Evolutionary conservation across 2,113 vertebrate species (phyloP), one percentile per base, ranked within the genome.

Genomic region (Paralichthys olivaceus): DNA sequence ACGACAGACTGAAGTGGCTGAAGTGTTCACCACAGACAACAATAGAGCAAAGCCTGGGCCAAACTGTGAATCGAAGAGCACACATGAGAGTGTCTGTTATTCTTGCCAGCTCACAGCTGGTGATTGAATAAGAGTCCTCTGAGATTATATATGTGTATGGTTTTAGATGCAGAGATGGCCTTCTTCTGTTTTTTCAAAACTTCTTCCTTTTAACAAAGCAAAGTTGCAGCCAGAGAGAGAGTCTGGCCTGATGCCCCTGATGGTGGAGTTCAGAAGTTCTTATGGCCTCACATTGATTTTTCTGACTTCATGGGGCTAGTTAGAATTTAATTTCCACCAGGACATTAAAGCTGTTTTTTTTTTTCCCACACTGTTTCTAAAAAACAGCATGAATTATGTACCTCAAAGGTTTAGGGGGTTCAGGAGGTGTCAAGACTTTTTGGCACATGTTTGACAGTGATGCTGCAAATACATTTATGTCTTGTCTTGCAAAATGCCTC

Each of bases 51-150:
- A 77, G 54, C 29, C 13, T 34, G 4, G 26, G 14, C 26, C 3
- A 23, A 53, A 61, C 17, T 5, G 53, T n/a, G 37, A 74, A 68
- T 51, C 75, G 61, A 67, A 72, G 69, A 79, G 51, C 71, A 64
- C 64, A 68, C 77, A 58, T 53, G 66, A 69, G 69, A 75, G 61
- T 12, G 57, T 67, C 15, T 77, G 64, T 79, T 71, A 60, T 77
- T 79, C 69, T 34, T 71, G 55, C 56, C 29, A 66, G 45, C 51
- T 67, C 69, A 25, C 32, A 77, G 79, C 28, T 61, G 65, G 74
- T 4, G 40, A 77, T 77, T 83, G 67, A 72, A 7, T 77, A 77
- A 40, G 63, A 43, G 51, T 74, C 64, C 55, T 25, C 58, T 26
- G 68, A 75, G 81, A 79, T 70, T 28, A 6, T 51, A 56, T 83